Percentiles rank a stretch among this genome's conserved stretches.
Evolutionary conservation across 2,113 vertebrate species (phyloP).

Genomic region (Vireo altiloquus): DNA sequence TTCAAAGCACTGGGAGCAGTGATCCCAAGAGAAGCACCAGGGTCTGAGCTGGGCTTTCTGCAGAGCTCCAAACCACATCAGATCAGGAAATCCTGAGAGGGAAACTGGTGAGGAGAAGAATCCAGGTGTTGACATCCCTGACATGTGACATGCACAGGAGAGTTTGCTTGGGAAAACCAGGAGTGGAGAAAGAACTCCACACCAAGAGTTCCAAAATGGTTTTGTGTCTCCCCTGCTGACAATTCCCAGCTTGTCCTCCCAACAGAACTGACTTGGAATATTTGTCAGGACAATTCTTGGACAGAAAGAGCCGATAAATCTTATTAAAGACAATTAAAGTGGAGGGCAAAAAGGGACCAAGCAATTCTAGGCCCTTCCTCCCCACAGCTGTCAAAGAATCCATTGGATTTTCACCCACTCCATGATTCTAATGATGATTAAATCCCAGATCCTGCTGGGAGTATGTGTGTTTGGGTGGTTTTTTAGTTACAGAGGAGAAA

Average conservation of each 20-base stretch:
- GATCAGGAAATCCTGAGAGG: neutral
- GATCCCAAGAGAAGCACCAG: neutral
- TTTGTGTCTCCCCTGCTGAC: neutral
- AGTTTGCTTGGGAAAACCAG: neutral
- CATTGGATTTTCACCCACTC: neutral
- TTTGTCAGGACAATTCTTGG: neutral
- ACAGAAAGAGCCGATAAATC: neutral
- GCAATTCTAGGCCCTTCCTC: neutral
- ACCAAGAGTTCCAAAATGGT: neutral
- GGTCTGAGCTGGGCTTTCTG: neutral
- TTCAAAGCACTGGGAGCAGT: neutral
- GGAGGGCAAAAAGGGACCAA: neutral
- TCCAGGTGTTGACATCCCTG: neutral
- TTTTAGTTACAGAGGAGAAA: neutral
- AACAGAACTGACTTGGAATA: neutral
- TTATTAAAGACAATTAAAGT: neutral
- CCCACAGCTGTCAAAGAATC: neutral
- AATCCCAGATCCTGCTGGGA: neutral
- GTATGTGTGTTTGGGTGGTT: neutral
- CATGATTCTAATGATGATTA: neutral
- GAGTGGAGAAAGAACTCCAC: neutral
- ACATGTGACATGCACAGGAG: accelerated
- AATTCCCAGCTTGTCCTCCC: neutral
- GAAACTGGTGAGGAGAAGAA: neutral
- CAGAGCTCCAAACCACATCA: neutral